Conservation (phyloP, 1,140 invertebrate species). For the Drosophila miranda region DNA sequence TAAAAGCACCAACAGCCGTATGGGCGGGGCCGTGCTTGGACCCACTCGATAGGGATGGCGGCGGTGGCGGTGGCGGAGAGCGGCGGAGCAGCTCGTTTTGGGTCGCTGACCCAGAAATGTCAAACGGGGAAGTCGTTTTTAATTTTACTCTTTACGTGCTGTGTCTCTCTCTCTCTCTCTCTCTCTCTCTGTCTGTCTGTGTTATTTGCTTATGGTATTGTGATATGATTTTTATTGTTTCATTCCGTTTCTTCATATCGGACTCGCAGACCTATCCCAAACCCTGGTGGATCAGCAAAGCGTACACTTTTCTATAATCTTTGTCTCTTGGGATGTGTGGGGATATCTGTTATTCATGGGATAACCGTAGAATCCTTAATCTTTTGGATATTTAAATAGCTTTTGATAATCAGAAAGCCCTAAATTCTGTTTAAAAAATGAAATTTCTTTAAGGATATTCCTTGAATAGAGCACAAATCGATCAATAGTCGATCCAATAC, state of each 20-base stretch:
- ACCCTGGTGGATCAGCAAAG: too few relatives aligned
- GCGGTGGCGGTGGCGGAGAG: not conserved
- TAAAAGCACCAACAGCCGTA: conserved; percentile 47
- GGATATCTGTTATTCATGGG: too few relatives aligned
- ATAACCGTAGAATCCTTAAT: too few relatives aligned
- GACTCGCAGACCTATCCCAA: too few relatives aligned
- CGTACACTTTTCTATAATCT: too few relatives aligned
- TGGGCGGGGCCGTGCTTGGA: conserved; percentile 33
- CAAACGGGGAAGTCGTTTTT: conserved; percentile 74
- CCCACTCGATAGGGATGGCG: conserved; percentile 16
- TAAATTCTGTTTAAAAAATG: too few relatives aligned
- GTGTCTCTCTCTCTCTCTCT: conserved; percentile 1
- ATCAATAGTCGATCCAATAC: too few relatives aligned
- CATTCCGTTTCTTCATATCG: not conserved
- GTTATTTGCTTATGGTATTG: conserved; percentile 3
- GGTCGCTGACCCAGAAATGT: conserved; percentile 82
- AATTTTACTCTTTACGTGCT: conserved; percentile 51
- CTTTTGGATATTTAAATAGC: too few relatives aligned
- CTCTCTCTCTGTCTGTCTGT: not conserved
- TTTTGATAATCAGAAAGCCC: too few relatives aligned
- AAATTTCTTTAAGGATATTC: too few relatives aligned
- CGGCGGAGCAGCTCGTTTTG: conserved; percentile 58
- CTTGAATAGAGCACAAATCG: too few relatives aligned
- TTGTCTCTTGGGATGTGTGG: not conserved
- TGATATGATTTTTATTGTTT: not conserved